Base-by-base conservation (phyloP, 2,888 invertebrate species). In the Aquatica leii region DNA sequence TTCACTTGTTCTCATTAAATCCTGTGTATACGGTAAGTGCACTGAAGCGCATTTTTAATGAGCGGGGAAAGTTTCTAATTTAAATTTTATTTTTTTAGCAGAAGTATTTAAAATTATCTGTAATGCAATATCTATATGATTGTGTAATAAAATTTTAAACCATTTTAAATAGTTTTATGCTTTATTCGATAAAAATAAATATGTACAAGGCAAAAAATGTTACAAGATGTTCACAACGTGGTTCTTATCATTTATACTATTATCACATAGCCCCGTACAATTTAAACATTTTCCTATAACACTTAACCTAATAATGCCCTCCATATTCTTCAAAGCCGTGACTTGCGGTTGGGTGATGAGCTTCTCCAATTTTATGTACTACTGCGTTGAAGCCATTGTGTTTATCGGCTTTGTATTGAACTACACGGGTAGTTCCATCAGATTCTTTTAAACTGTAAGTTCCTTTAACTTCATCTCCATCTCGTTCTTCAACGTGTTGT, bases 401-500 rank as follows among this genome's bases (percentile, higher is more conserved):
- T 73, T 86, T 85, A 74, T 86, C 86, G 0, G 86, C 86, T 65
- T 85, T 84, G 79, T 86, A 86, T 77, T 86, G 86, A 21, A 86
- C 86, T 34, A 87, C 80, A 69, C 87, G 82, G 74, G 86, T 85
- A 0, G 86, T 86, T 12, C 86, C 86, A 76, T 86, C 86, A 0
- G 85, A 85, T 70, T 86, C 86, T 2, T 85, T 76, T 6, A 87
- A 78, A 0, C 85, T 84, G 81, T 87, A 87, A 43, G 83, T 81
- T 6, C 87, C 87, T 79, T 87, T 87, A 35, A 87, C 87, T 73
- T 84, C 83, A 76, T 87, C 87, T 0, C 87, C 87, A 62, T 87
- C 86, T 40, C 87, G 83, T 71, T 87, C 86, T 80, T 87, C 87
- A 82, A 85, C 84, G 67, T 86, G 86, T 59, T 86, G 85, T 72